These are phyloP conservation scores for Blomia tropicalis DNA, from an alignment of 2,888 invertebrate species.

Conservation along the genomic window DNA sequence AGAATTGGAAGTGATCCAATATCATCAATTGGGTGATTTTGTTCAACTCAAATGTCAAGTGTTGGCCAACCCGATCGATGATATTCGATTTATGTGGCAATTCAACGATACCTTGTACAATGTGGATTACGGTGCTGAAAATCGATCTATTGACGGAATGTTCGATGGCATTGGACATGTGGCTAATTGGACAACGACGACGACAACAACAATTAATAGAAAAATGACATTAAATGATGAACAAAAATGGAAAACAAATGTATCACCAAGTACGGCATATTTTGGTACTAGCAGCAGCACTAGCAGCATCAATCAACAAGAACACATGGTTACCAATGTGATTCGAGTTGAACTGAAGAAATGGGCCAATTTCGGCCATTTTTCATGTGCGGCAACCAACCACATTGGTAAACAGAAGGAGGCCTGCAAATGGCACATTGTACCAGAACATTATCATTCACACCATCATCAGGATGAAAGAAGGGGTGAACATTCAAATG, in stretches of 20 bases:
- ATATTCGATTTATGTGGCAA: background rate
- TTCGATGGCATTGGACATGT: too few relatives aligned
- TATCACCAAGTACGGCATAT: background rate
- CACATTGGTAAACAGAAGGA: background rate
- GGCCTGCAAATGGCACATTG: slow-evolving; percentile 1
- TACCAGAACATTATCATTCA: slow-evolving; percentile 9
- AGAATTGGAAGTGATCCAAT: background rate
- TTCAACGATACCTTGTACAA: background rate
- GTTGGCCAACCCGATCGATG: background rate
- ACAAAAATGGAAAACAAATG: background rate
- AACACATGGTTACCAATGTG: slow-evolving; percentile 1
- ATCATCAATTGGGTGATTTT: slow-evolving; percentile 4
- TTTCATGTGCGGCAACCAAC: slow-evolving; percentile 6
- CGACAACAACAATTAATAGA: background rate
- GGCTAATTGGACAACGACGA: background rate
- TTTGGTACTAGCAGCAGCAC: too few relatives aligned
- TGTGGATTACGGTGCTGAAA: background rate
- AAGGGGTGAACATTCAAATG: background rate
- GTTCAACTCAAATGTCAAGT: slow-evolving; percentile 16
- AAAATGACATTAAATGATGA: background rate
- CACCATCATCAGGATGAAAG: background rate
- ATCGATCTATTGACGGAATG: too few relatives aligned
- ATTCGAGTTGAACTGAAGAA: slow-evolving; percentile 3
- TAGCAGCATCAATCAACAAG: background rate
- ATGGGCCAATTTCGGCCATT: slow-evolving; percentile 13